A percentile compares a stretch with the other conserved stretches of the same genome.
These are phyloP conservation scores for Cydia amplana DNA, from an alignment of 1,140 invertebrate species.

Conservation along the genomic window DNA sequence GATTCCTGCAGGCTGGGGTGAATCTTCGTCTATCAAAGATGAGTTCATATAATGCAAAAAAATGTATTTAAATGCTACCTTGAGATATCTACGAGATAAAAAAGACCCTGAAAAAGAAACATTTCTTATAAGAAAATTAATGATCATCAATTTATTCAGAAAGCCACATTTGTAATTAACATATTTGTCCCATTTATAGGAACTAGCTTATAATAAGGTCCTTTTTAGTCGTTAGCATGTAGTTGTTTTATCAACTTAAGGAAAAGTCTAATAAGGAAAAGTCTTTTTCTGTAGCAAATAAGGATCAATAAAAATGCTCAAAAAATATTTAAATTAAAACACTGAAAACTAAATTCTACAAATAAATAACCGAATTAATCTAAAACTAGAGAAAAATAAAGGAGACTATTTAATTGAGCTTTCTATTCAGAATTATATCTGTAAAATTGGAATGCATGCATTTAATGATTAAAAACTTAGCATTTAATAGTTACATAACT, in stretches of 20 bases:
- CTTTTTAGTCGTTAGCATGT: neutral
- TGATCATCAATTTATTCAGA: neutral
- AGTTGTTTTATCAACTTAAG: too few species aligned
- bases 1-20: neutral
- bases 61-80: neutral
- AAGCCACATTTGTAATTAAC: neutral
- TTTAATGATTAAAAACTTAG: too few species aligned
- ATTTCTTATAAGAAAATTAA: neutral
- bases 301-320: too few species aligned
- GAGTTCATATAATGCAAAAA: neutral
- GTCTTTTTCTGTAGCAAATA: too few species aligned
- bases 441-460: too few species aligned
- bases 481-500: too few species aligned
- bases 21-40: neutral
- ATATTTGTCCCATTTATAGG: neutral
- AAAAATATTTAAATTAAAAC: too few species aligned
- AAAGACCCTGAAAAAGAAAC: neutral
- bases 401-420: too few species aligned
- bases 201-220: neutral
- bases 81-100: neutral
- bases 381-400: too few species aligned
- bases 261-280: too few species aligned
- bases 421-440: too few species aligned
- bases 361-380: neutral
- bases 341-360: neutral